A percentile compares a stretch with the other conserved stretches of the same genome.
These are phyloP conservation scores for Phrixothrix hirtus DNA, from an alignment of 2,888 invertebrate genomes.

Conservation along the genomic window DNA sequence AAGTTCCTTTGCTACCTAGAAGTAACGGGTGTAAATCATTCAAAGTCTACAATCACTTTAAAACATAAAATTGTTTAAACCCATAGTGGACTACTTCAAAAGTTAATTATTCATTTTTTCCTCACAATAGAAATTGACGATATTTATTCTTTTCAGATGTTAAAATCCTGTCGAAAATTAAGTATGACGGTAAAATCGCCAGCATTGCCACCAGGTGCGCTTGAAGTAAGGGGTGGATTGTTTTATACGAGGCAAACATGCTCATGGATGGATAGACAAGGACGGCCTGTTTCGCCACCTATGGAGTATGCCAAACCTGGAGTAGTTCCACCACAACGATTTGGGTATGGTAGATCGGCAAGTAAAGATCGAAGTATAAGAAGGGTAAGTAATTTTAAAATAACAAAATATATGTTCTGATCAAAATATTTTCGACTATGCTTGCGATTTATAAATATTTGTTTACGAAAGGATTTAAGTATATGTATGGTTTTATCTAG, in stretches of 20 bases:
- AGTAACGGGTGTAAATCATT: no score
- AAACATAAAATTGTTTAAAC: no score
- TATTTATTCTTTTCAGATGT: constrained; percentile 68
- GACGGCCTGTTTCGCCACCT: constrained; percentile 86
- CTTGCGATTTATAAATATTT: no score
- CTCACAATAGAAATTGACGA: no score
- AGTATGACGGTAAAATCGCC: constrained; percentile 88
- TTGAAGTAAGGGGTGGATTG: constrained; percentile 57
- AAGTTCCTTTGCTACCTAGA: no score
- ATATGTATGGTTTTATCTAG: no score
- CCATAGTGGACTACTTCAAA: no score
- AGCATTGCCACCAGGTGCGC: constrained; percentile 63
- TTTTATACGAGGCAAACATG: constrained; percentile 76
- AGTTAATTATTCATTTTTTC: no score
- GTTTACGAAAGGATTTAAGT: no score
- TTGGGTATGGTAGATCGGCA: constrained; percentile 51
- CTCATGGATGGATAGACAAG: constrained; percentile 93
- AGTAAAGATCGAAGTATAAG: constrained; percentile 69
- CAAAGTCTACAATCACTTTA: no score
- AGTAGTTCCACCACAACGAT: constrained; percentile 50
- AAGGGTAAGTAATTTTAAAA: constrained; percentile 58
- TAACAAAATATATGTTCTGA: not conserved
- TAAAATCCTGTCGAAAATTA: constrained; percentile 84
- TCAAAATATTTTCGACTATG: no score
- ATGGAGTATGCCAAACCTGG: constrained; percentile 62